Percentiles rank a stretch among this genome's conserved stretches.
Evolutionary conservation across 2,797 vertebrate genomes (phyloP).

Genomic region (Cirrhinus mrigala): DNA sequence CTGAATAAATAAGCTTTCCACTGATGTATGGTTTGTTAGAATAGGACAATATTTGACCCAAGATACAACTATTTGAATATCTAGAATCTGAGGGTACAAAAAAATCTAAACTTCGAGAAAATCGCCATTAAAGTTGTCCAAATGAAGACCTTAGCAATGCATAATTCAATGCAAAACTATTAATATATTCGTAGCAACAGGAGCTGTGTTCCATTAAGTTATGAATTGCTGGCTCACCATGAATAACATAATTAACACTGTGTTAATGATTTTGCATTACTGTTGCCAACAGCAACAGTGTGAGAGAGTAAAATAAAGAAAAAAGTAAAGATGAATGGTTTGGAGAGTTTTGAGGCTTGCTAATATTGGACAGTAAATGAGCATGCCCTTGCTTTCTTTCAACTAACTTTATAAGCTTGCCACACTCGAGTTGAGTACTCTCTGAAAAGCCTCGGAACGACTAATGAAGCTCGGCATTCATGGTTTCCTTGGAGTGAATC

Average conservation of each 20-base stretch:
- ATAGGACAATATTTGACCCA: no score
- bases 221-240: conserved; percentile 4
- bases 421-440: neutral
- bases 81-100: no score
- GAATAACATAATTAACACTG: conserved; percentile 31
- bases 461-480: conserved; percentile 9
- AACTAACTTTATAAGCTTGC: conserved; percentile 21
- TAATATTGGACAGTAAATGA: conserved; percentile 25
- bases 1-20: no score
- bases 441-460: conserved; percentile 13
- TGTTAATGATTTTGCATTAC: conserved; percentile 47
- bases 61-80: no score
- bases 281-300: conserved; percentile 47
- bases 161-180: neutral
- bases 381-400: conserved; percentile 7
- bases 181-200: conserved; percentile 6
- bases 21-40: no score
- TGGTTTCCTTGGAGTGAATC: conserved; percentile 1
- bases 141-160: no score
- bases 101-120: no score
- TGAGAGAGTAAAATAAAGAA: conserved; percentile 2
- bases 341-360: conserved; percentile 4
- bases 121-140: no score
- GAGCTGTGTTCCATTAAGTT: neutral
- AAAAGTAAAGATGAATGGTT: conserved; percentile 31